These are phyloP conservation scores for Peromyscus melanophrys DNA, from an alignment of 2,797 vertebrate genomes.

Conservation along the genomic window DNA sequence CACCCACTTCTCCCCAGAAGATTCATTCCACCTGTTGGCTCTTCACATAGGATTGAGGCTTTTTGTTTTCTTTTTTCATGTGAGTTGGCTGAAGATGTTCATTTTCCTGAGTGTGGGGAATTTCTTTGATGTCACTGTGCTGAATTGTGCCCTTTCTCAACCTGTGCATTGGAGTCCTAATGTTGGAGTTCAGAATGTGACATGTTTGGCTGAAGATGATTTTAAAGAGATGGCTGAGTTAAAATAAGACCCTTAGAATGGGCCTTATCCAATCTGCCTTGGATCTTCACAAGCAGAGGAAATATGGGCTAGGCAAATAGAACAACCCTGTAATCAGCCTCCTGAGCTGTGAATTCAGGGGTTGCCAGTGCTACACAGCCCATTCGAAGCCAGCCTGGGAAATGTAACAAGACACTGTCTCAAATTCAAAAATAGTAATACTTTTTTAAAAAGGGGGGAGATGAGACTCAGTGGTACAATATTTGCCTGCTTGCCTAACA, in stretches of 20 bases:
- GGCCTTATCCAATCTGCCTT: neutral
- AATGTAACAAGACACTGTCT: neutral
- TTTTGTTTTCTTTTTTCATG: neutral
- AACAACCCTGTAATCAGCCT: neutral
- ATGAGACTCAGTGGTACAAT: neutral
- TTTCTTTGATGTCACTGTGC: neutral
- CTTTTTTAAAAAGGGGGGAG: neutral
- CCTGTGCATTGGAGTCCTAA: neutral
- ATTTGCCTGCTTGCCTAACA: neutral
- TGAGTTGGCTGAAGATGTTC: neutral
- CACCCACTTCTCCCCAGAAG: neutral
- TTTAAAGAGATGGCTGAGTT: neutral
- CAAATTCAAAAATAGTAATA: neutral
- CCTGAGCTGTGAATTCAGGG: neutral
- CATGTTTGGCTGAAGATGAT: neutral
- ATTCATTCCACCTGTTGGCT: neutral
- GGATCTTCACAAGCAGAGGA: neutral
- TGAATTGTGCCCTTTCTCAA: neutral
- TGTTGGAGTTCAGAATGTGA: neutral
- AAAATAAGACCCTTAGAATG: neutral
- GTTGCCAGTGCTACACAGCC: neutral
- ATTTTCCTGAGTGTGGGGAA: neutral
- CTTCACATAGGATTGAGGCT: neutral
- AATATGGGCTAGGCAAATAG: neutral
- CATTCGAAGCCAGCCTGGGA: neutral